A percentile compares a stretch with the other conserved stretches of the same genome.
These are phyloP conservation scores for Poecile montanus DNA, from an alignment of 2,797 vertebrate genomes.

Conservation along the genomic window DNA sequence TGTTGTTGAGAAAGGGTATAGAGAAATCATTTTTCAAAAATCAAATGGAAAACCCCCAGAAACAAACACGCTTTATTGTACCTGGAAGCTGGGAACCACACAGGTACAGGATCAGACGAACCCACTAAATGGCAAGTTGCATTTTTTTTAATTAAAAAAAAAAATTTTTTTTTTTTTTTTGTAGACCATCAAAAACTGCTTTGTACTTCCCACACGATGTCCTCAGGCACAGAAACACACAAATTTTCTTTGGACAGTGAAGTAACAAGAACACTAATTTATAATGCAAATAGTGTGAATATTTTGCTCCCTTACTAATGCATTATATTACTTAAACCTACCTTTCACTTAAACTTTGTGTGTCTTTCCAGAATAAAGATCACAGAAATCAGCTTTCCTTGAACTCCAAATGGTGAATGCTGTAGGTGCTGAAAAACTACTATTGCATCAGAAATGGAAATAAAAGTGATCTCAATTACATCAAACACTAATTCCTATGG, in stretches of 20 bases:
- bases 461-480: neutral
- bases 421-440: neutral
- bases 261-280: neutral
- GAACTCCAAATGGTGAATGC: neutral
- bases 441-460: conserved; percentile 14
- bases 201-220: neutral
- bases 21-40: neutral
- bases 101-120: neutral
- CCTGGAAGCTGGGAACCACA: neutral
- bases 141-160: too few relatives aligned
- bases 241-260: neutral
- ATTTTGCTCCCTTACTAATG: neutral
- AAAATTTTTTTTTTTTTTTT: too few relatives aligned
- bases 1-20: neutral
- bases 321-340: neutral
- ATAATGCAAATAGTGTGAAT: neutral
- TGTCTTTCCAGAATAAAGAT: neutral
- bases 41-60: neutral
- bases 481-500: neutral
- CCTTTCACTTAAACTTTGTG: neutral
- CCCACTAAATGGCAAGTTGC: neutral
- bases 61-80: neutral
- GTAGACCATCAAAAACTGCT: neutral
- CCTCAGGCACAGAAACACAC: neutral
- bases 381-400: neutral